Conservation (phyloP, 2,113 vertebrate species). For the Ameiurus melas region DNA sequence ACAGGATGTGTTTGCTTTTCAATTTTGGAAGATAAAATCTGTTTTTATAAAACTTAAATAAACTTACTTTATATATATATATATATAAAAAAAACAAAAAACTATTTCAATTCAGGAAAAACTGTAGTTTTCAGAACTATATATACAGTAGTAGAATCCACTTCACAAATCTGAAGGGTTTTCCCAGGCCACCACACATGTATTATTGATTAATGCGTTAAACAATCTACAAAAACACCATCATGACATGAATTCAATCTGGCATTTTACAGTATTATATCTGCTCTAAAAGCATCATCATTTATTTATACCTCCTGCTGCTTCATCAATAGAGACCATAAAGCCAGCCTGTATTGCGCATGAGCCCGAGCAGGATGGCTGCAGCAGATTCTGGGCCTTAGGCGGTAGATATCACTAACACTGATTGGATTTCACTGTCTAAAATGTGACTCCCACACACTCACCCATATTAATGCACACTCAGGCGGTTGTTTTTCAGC, state of each 20-base stretch:
- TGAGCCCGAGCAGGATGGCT: background rate
- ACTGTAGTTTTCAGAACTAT: background rate
- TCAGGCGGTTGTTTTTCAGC: conserved; percentile 62
- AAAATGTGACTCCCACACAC: conserved; percentile 30
- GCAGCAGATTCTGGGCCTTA: conserved; percentile 15
- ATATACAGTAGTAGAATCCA: background rate
- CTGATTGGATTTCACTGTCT: conserved; percentile 17
- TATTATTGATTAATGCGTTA: background rate
- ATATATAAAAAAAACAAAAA: too few relatives aligned
- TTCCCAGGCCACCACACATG: background rate
- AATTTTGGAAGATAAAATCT: background rate
- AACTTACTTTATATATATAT: too few relatives aligned
- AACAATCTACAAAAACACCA: conserved; percentile 4
- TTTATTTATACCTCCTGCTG: background rate
- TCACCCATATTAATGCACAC: conserved; percentile 46
- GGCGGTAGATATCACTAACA: conserved; percentile 58
- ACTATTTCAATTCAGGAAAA: background rate
- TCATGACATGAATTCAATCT: conserved; percentile 1
- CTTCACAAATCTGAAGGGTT: background rate
- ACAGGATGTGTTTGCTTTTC: background rate
- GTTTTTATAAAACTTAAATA: background rate
- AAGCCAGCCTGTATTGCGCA: background rate
- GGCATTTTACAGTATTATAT: background rate
- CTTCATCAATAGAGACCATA: background rate
- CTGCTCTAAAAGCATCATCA: background rate